These are phyloP conservation scores for Typhlichthys subterraneus DNA, from an alignment of 2,797 vertebrate genomes.

Conservation along the genomic window DNA sequence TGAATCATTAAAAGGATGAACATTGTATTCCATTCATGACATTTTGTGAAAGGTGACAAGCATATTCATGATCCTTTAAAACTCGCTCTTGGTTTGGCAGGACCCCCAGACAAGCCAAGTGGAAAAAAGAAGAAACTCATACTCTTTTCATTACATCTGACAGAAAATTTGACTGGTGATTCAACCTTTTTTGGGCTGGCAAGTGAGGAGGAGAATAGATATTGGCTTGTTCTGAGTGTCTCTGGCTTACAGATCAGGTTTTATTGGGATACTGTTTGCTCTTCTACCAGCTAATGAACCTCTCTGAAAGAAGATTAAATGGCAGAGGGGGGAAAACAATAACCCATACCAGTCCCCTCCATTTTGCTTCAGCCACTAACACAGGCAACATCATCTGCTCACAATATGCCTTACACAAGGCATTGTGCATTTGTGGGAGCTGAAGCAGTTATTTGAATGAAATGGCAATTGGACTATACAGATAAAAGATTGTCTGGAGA, in stretches of 20 bases:
- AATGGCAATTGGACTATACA: too few relatives aligned
- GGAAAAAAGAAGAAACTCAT: slow-evolving; percentile 11
- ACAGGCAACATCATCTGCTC: slow-evolving; percentile 28
- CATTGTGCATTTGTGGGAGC: slow-evolving; percentile 22
- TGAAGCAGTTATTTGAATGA: neutral
- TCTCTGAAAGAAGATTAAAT: slow-evolving; percentile 78
- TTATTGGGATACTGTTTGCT: slow-evolving; percentile 71
- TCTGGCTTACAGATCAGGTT: slow-evolving; percentile 71
- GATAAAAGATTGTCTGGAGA: too few relatives aligned
- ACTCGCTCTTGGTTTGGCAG: neutral
- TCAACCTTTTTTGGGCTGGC: slow-evolving; percentile 31
- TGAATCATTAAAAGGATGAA: neutral
- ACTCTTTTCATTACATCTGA: slow-evolving; percentile 42
- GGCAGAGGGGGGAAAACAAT: slow-evolving; percentile 74
- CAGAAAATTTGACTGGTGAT: slow-evolving; percentile 41
- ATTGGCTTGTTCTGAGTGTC: slow-evolving; percentile 65
- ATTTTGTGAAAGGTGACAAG: slow-evolving; percentile 1
- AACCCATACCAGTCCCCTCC: slow-evolving; percentile 76
- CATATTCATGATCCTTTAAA: slow-evolving; percentile 9
- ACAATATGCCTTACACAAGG: slow-evolving; percentile 33
- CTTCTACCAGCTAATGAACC: slow-evolving; percentile 72
- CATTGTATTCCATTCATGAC: neutral
- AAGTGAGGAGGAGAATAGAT: slow-evolving; percentile 48
- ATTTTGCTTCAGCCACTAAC: slow-evolving; percentile 65
- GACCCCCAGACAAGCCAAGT: slow-evolving; percentile 18